Conservation (phyloP, 2,888 invertebrate genomes). For the Leistus spinibarbis region DNA sequence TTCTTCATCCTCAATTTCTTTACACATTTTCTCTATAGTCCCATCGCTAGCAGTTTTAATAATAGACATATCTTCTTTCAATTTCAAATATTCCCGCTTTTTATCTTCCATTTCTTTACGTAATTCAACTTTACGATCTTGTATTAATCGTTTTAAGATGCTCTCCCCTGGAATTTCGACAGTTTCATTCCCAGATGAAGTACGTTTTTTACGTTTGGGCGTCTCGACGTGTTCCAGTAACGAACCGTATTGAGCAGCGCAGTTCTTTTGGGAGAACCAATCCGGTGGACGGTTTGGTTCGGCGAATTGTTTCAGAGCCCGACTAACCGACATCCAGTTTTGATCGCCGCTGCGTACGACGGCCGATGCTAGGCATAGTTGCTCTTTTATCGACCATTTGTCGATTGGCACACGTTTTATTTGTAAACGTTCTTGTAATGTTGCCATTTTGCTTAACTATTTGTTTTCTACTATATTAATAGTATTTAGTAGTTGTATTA, state of each 20-base stretch:
- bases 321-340: conserved; percentile 89
- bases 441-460: conserved; percentile 48
- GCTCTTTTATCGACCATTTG: conserved; percentile 85
- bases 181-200: conserved; percentile 60
- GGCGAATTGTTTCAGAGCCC: conserved; percentile 77
- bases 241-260: conserved; percentile 87
- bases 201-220: conserved; percentile 83
- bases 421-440: conserved; percentile 57
- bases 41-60: conserved; percentile 70
- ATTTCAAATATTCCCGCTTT: conserved; percentile 73
- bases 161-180: conserved; percentile 77
- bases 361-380: conserved; percentile 84
- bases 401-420: conserved; percentile 76
- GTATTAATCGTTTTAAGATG: conserved; percentile 76
- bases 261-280: conserved; percentile 91
- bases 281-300: conserved; percentile 78
- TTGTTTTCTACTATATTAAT: neutral
- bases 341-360: conserved; percentile 86
- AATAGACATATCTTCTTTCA: conserved; percentile 68
- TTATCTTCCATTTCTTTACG: conserved; percentile 73
- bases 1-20: conserved; percentile 74
- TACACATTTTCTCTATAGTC: conserved; percentile 75
- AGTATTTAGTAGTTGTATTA: neutral
- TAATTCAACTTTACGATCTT: conserved; percentile 79
- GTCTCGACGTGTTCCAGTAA: conserved; percentile 82